Evolutionary conservation across 2,113 vertebrate genomes (phyloP).

Genomic region (Cebidichthys violaceus): DNA sequence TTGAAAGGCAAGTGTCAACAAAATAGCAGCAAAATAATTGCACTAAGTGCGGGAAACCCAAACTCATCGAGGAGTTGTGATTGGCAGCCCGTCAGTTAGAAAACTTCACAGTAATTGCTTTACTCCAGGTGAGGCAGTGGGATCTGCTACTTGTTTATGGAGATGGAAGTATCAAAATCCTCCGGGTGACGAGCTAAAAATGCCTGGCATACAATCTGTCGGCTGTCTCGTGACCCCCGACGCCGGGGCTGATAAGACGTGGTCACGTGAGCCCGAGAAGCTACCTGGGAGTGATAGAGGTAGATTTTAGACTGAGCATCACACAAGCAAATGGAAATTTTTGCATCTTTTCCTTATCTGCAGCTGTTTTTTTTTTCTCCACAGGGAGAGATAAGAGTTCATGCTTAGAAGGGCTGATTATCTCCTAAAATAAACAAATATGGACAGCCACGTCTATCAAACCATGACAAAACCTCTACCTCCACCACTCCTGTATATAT

Average conservation of each 20-base stretch:
- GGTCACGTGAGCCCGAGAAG: slow-evolving; percentile 50
- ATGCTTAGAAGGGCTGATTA: slow-evolving; percentile 78
- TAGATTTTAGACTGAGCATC: slow-evolving; percentile 69
- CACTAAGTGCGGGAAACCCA: slow-evolving; percentile 26
- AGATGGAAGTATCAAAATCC: slow-evolving; percentile 63
- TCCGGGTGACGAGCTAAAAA: slow-evolving; percentile 65
- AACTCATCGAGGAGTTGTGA: slow-evolving; percentile 56
- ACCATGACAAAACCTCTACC: slow-evolving; percentile 61
- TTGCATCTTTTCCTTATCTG: slow-evolving; percentile 79
- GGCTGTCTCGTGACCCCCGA: slow-evolving; percentile 73
- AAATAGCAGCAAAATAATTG: slow-evolving; percentile 59
- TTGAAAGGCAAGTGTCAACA: slow-evolving; percentile 63
- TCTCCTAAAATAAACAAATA: slow-evolving; percentile 82
- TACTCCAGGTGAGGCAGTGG: slow-evolving; percentile 63
- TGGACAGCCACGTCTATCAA: slow-evolving; percentile 76
- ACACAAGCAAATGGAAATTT: slow-evolving; percentile 69
- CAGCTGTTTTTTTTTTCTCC: slow-evolving; percentile 39
- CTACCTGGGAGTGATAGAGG: slow-evolving; percentile 69
- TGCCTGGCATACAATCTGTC: slow-evolving; percentile 54
- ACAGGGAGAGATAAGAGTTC: slow-evolving; percentile 77
- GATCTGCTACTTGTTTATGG: slow-evolving; percentile 67
- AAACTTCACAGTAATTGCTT: slow-evolving; percentile 67
- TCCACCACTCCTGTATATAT: slow-evolving; percentile 38
- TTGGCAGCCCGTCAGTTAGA: slow-evolving; percentile 63
- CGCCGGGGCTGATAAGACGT: slow-evolving; percentile 71